Conservation (phyloP, 53 echinoderm and acorn worm genomes). For the Mesocentrotus franciscanus region DNA sequence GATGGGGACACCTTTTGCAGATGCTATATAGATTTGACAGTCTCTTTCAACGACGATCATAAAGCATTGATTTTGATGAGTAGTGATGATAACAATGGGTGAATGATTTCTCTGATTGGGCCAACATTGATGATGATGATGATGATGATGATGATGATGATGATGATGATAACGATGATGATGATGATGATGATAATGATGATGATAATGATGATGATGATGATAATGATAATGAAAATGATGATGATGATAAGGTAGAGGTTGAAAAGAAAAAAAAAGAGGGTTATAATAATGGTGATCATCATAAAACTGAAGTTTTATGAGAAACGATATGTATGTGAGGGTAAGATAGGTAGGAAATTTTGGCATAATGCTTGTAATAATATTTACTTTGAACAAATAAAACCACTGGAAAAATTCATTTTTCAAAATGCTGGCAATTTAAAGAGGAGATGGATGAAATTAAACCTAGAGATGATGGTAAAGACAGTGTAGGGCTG, state of each 20-base stretch:
- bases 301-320: background rate
- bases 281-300: background rate
- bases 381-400: background rate
- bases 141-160: constrained; percentile 20
- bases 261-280: background rate
- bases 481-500: too few species aligned
- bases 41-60: background rate
- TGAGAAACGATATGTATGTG: background rate
- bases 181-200: constrained; percentile 31
- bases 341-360: background rate
- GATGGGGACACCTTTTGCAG: background rate
- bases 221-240: background rate
- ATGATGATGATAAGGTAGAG: constrained; percentile 1
- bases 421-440: too few species aligned
- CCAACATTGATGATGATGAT: background rate
- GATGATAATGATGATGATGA: constrained; percentile 45
- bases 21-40: background rate
- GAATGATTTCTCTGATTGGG: background rate
- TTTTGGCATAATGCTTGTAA: background rate
- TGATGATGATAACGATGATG: constrained; percentile 23
- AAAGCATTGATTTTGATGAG: background rate
- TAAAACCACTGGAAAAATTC: too few species aligned
- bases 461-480: too few species aligned
- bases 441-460: too few species aligned
- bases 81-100: background rate